Conservation (phyloP, 1,140 invertebrate genomes). For the Trichogramma pretiosum region DNA sequence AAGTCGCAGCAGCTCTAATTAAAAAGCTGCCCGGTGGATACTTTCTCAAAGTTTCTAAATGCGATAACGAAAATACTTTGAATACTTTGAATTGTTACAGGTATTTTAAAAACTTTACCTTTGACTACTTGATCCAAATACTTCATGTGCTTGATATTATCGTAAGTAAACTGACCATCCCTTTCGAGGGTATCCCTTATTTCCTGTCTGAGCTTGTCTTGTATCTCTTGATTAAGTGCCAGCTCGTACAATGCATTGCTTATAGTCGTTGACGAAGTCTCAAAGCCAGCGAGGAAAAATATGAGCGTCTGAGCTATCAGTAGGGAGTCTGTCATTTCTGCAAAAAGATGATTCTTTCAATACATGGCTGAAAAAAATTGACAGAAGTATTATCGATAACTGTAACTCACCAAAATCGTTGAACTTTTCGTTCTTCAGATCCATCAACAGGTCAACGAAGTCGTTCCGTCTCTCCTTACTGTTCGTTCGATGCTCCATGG, state of each 20-base stretch:
- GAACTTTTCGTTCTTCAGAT: constrained; percentile 38
- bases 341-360: constrained; percentile 2
- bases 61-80: no score
- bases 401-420: constrained; percentile 23
- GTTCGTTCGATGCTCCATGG: constrained; percentile 40
- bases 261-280: constrained; percentile 37
- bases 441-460: constrained; percentile 49
- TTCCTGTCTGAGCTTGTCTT: constrained; percentile 44
- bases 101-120: no score
- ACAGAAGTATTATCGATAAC: background rate
- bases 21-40: constrained; percentile 37
- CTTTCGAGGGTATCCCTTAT: constrained; percentile 27
- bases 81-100: no score
- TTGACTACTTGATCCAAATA: constrained; percentile 48
- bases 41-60: constrained; percentile 41
- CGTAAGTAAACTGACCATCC: constrained; percentile 50
- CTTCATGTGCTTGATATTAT: constrained; percentile 41
- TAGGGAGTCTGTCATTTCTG: constrained; percentile 28
- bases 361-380: background rate
- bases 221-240: constrained; percentile 43
- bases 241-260: constrained; percentile 45
- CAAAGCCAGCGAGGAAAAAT: constrained; percentile 45
- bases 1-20: constrained; percentile 21
- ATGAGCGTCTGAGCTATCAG: constrained; percentile 35
- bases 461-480: constrained; percentile 45